Evolutionary conservation across 2,888 invertebrate species (phyloP).

Genomic region (Andrena minutula): DNA sequence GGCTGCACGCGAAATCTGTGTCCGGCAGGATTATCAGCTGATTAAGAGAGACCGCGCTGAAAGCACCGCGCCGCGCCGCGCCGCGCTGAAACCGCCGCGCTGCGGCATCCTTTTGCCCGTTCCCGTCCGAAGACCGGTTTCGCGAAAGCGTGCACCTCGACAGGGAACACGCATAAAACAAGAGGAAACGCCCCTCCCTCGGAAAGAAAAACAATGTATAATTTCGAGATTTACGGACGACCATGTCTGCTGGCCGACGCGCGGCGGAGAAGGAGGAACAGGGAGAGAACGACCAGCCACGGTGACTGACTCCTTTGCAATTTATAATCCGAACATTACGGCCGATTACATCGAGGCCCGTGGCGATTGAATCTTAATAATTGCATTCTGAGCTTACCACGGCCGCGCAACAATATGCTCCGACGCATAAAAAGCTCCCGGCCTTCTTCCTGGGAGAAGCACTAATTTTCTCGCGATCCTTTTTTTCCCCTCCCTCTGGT

Average conservation of each 20-base stretch:
- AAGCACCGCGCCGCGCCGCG: background rate
- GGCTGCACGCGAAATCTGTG: conserved; percentile 22
- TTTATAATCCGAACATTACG: conserved; percentile 40
- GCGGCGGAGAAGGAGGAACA: background rate
- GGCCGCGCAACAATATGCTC: conserved; percentile 30
- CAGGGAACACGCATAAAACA: conserved; percentile 21
- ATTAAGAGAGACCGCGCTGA: conserved; percentile 13
- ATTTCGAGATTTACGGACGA: conserved; percentile 47
- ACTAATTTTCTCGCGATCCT: conserved; percentile 41
- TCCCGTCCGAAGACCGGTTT: conserved; percentile 36
- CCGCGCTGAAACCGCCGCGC: background rate
- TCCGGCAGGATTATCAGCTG: conserved; percentile 37
- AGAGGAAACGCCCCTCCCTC: conserved; percentile 25
- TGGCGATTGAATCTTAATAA: conserved; percentile 45
- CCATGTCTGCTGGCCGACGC: background rate
- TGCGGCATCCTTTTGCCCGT: background rate
- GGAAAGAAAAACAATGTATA: conserved; percentile 44
- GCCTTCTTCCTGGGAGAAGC: conserved; percentile 13
- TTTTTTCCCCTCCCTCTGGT: background rate
- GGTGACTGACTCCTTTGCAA: conserved; percentile 25
- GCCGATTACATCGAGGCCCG: conserved; percentile 28
- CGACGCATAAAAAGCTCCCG: conserved; percentile 22
- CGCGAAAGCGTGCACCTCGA: conserved; percentile 28
- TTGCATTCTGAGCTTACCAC: conserved; percentile 28
- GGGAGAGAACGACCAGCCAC: background rate